Evolutionary conservation across 2,888 invertebrate genomes (phyloP), one percentile per base, ranked within the genome.

Genomic region (Drosophila falleni): DNA sequence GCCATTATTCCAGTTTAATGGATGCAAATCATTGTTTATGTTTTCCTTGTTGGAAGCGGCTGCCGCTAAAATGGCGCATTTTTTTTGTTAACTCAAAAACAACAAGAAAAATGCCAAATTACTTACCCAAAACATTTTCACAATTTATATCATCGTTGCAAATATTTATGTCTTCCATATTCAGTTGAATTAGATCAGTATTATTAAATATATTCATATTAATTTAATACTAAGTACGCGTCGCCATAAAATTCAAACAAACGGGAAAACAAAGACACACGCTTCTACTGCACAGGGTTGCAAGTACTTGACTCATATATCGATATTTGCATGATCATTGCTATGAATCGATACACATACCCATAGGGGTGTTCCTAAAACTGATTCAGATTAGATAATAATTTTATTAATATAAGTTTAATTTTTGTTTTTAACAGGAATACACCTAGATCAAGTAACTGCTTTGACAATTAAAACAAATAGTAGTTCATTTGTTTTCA

Each of bases 91-190:
- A 61, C 46, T 23, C n/a, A 15, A 15, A 31, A 15, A 15, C 26
- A 41, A n/a, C 2, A 3, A 6, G 29, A 29, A 29, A 29, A 29
- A 31, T 9, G 31, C 8, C 9, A 31, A 10, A 9, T 31, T 44
- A 53, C 84, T 62, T 79, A 92, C 92, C 78, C 55, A 91, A 92
- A 56, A 90, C 91, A 41, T 89, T 83, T 49, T 90, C 82, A 0
- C 91, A 91, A 66, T 91, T 81, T 29, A 91, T 61, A 31, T 83
- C 71, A 39, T 73, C 80, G 61, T 87, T 84, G 5, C 91, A 92
- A 5, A 91, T 89, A 51, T 84, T 86, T 5, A 92, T 82, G 51
- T 90, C 82, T 64, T 91, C 90, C 92, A 92, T 92, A 64, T 92
- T 84, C 31, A 87, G 89, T 9, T 69, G 49, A 3, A 33, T 51